phyloP scores from a whole-genome alignment of 1,140 invertebrate genomes.

The Rhagoletis pomonella region DNA sequence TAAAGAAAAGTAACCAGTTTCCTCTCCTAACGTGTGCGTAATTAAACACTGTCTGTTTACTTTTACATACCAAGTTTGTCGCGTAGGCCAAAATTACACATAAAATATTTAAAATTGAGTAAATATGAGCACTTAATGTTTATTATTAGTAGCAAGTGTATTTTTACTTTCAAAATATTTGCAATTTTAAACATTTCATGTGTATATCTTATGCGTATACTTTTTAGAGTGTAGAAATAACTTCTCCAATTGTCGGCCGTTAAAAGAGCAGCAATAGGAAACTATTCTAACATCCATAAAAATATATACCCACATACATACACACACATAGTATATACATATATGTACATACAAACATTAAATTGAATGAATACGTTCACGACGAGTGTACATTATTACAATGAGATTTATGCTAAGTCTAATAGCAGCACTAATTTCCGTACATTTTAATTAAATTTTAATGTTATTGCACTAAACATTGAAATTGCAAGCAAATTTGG shows the following conservation, averaged over 20 bases:
- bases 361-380: no score
- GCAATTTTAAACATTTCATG: no score
- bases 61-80: no score
- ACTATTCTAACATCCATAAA: not conserved
- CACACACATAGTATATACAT: not conserved
- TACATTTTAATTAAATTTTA: constrained; percentile 50
- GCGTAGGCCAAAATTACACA: no score
- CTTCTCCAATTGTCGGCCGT: constrained; percentile 3
- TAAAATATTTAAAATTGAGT: no score
- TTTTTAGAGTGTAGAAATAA: not conserved
- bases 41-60: no score
- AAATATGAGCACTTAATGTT: no score
- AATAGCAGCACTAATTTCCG: constrained; percentile 38
- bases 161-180: no score
- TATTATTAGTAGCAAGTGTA: no score
- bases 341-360: not conserved
- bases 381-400: not conserved
- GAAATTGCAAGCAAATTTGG: constrained; percentile 35
- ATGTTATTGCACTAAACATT: constrained; percentile 51
- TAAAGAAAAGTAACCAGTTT: no score
- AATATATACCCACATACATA: not conserved
- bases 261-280: not conserved
- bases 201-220: no score
- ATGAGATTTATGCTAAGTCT: constrained; percentile 17
- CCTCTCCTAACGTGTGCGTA: no score